Percentiles rank a stretch among this genome's conserved stretches.
Conservation (phyloP, 2,113 vertebrate genomes). For the Scolopax mira region DNA sequence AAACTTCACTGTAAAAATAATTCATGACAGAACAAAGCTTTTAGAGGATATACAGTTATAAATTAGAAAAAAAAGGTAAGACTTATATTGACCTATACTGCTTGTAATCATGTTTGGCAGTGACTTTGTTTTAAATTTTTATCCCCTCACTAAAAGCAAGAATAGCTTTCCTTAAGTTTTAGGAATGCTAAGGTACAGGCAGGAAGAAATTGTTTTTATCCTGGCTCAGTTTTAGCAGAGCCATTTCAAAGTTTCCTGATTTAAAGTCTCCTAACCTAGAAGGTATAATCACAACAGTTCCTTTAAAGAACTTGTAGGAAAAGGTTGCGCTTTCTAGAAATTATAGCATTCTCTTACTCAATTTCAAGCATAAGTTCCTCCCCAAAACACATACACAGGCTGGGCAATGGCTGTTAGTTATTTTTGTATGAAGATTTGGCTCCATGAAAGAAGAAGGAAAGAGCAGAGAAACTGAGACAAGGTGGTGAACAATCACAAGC, state of each 20-base stretch:
- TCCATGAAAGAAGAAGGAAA: background rate
- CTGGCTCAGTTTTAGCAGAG: background rate
- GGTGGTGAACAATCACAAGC: background rate
- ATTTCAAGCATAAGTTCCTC: background rate
- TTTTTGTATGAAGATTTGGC: background rate
- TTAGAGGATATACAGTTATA: slow-evolving; percentile 41
- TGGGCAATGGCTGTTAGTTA: background rate
- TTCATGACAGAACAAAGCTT: slow-evolving; percentile 34
- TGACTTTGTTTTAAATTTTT: slow-evolving; percentile 52
- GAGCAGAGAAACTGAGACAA: background rate
- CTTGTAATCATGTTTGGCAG: slow-evolving; percentile 3
- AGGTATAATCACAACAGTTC: background rate
- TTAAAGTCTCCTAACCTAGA: background rate
- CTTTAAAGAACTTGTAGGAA: background rate
- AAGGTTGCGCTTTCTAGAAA: background rate
- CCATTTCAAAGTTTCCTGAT: background rate
- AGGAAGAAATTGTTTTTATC: slow-evolving; percentile 40
- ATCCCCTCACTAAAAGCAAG: background rate
- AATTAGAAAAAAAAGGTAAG: slow-evolving; percentile 33
- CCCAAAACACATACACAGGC: background rate
- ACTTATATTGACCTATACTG: slow-evolving; percentile 3
- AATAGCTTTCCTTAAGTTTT: slow-evolving; percentile 50
- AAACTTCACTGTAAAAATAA: slow-evolving; percentile 12
- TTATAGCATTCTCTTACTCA: background rate
- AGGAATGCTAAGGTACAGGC: background rate